Percentiles rank a stretch among this genome's conserved stretches.
phyloP scores from a whole-genome alignment of 2,888 invertebrate species.

The Amiota minor region DNA sequence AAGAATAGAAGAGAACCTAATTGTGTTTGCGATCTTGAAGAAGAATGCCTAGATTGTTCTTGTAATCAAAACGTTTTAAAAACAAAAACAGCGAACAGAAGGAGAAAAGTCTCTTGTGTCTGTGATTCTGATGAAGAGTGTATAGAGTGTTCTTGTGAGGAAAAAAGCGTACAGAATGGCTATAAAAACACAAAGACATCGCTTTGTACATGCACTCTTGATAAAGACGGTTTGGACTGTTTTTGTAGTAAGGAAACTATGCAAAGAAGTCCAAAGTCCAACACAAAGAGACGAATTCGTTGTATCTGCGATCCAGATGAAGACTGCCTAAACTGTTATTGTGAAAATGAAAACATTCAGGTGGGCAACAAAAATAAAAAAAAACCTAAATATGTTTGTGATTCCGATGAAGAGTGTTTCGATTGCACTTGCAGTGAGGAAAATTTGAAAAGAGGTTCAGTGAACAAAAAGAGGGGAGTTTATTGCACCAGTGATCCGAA shows the following conservation, averaged over 20 bases:
- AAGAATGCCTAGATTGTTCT: background rate
- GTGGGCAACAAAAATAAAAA: background rate
- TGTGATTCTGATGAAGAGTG: background rate
- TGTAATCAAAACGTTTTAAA: background rate
- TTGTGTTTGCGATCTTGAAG: constrained; percentile 1
- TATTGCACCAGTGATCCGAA: background rate
- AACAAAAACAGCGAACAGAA: background rate
- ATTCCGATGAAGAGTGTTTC: background rate
- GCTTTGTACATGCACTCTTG: background rate
- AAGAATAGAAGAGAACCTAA: background rate
- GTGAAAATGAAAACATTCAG: background rate
- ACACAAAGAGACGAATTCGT: background rate
- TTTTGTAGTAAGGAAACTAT: background rate
- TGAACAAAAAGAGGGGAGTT: background rate
- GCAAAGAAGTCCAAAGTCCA: background rate
- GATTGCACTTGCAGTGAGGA: background rate
- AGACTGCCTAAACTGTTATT: constrained; percentile 3
- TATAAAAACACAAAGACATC: background rate
- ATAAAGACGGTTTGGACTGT: background rate
- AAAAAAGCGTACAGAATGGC: background rate
- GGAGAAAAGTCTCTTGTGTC: background rate
- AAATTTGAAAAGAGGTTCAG: background rate
- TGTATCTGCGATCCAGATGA: background rate
- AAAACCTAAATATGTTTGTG: background rate
- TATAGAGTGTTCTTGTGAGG: background rate